Percentiles rank a stretch among this genome's conserved stretches.
These are phyloP conservation scores for Rhinoptilus africanus DNA, from an alignment of 2,113 vertebrate species.

Conservation along the genomic window DNA sequence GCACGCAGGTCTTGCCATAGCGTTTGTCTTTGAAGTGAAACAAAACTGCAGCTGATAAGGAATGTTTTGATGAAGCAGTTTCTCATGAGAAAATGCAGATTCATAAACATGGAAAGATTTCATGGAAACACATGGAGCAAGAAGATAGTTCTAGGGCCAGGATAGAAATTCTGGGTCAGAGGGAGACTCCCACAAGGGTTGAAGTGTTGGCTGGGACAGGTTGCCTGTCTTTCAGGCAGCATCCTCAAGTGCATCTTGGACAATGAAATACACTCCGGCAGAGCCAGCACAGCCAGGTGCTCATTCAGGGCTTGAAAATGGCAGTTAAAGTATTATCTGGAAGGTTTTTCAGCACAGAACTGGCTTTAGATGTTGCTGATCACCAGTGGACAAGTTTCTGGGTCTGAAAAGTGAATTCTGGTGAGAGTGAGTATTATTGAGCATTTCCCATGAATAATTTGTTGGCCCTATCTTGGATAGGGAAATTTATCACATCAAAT, in stretches of 20 bases:
- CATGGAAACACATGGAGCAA: neutral
- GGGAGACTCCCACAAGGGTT: neutral
- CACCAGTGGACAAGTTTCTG: neutral
- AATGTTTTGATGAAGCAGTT: conserved; percentile 10
- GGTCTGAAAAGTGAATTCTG: neutral
- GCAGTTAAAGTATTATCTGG: neutral
- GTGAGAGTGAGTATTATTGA: neutral
- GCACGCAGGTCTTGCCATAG: neutral
- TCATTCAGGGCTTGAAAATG: neutral
- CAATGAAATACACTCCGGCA: neutral
- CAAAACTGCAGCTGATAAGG: neutral
- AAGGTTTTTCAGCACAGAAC: neutral
- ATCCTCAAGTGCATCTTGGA: neutral
- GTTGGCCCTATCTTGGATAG: neutral
- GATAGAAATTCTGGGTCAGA: neutral
- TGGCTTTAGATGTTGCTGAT: neutral
- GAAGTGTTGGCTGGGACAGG: neutral
- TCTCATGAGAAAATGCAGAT: conserved; percentile 32
- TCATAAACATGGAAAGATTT: conserved; percentile 4
- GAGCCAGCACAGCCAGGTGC: neutral
- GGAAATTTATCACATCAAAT: neutral
- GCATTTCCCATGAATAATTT: neutral
- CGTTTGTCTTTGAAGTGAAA: conserved; percentile 28
- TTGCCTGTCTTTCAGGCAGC: neutral
- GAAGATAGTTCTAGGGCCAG: neutral